Evolutionary conservation across 2,113 vertebrate genomes (phyloP).

Genomic region (Myiopsitta monachus): DNA sequence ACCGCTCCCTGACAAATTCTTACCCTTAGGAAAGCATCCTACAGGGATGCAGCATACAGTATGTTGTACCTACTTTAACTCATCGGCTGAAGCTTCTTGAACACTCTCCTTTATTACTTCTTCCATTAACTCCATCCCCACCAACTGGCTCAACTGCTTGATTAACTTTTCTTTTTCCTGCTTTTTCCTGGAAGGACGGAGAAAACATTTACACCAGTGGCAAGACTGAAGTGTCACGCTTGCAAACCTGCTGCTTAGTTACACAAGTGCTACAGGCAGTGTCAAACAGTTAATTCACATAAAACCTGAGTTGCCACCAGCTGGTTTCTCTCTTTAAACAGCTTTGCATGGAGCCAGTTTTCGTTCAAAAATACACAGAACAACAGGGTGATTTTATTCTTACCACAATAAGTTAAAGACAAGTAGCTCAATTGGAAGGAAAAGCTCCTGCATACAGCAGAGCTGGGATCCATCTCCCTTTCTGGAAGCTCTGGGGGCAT

Average conservation of each 20-base stretch:
- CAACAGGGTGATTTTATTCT: not conserved
- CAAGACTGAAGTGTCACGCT: not conserved
- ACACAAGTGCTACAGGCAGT: accelerated
- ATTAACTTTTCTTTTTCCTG: conserved; percentile 82
- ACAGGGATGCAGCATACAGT: not conserved
- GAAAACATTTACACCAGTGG: not conserved
- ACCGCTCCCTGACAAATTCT: not conserved
- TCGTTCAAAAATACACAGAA: not conserved
- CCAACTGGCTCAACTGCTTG: conserved; percentile 74
- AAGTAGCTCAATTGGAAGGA: not conserved
- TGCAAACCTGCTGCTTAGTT: not conserved
- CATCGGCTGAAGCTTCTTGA: conserved; percentile 68
- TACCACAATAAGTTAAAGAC: not conserved
- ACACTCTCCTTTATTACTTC: conserved; percentile 79
- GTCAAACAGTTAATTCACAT: not conserved
- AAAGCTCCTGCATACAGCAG: not conserved
- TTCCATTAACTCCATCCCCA: conserved; percentile 79
- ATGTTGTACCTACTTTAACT: conserved; percentile 77
- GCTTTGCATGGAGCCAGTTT: not conserved
- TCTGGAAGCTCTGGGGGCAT: not conserved
- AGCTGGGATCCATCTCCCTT: not conserved
- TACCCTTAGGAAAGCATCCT: not conserved
- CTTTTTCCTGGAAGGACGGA: conserved; percentile 73
- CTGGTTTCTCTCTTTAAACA: not conserved
- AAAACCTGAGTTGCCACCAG: not conserved